Base-by-base conservation (phyloP, 2,888 invertebrate species). In the Hydropsyche betteni region DNA sequence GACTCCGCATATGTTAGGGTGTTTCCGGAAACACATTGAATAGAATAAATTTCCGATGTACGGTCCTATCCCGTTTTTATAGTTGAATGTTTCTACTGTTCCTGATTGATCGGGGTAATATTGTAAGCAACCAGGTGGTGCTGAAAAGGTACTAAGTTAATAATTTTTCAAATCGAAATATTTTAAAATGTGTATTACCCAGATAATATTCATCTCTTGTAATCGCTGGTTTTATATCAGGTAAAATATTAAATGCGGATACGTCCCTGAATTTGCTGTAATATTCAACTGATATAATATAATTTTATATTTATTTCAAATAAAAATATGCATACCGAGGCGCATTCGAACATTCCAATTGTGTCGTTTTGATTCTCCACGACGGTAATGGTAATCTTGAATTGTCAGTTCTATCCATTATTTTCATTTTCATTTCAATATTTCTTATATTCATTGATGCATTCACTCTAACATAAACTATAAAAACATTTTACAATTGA, bases 41-140 rank as follows among this genome's bases (percentile, higher is more conserved):
- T 92, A 92, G 1, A 85, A 84, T 76, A 90, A 80, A 77, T 87
- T 87, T 0, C 86, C 87, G 76, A 90, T 88, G 80, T 91, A 91
- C 0, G 89, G 88, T 0, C 88, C 89, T 0, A 82, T 78, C 0
- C 87, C 86, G 3, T 85, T 81, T 81, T 89, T 89, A 80, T 88
- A 91, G 81, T 91, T 92, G 80, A 92, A 92, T 0, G 88, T 89
- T 76, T 88, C 89, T 77, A 92, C 87, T 5, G 82, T 81, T 0
- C 91, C 91, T 0, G 84, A 81, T 0, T 86, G 82, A 69, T 90
- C 89, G 0, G 90, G 90, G 81, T 86, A 91, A 84, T 89, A 92
- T 80, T 92, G 92, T 24, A 91, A 85, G 70, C 92, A 92, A 55
- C 92, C 92, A 0, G 87, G 85, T 0, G 92, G 92, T 0, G 92